These are phyloP conservation scores for Sylvia borin DNA, from an alignment of 2,797 vertebrate genomes.

Conservation along the genomic window DNA sequence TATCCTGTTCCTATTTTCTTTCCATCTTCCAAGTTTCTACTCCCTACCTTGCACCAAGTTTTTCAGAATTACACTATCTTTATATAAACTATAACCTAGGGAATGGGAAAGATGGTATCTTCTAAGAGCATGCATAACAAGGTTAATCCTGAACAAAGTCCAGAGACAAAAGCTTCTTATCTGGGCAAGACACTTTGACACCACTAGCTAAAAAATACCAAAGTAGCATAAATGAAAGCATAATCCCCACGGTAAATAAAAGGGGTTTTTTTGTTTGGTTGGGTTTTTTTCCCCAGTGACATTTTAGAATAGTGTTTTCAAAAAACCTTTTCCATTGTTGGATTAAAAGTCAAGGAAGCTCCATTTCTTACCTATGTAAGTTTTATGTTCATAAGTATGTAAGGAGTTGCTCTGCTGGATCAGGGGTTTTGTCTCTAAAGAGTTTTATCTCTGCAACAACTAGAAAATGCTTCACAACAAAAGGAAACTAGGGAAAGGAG, in stretches of 20 bases:
- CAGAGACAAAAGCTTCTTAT: background rate
- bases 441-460: background rate
- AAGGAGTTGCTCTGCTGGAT: background rate
- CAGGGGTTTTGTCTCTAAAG: background rate
- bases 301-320: background rate
- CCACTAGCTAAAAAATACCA: background rate
- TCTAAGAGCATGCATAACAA: no score
- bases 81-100: background rate
- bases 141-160: no score
- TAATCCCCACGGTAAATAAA: background rate
- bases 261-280: background rate
- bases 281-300: background rate
- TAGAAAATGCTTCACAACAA: background rate
- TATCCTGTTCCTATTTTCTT: background rate
- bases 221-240: background rate
- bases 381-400: background rate
- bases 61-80: background rate
- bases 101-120: background rate
- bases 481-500: background rate
- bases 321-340: background rate
- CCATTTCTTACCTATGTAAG: background rate
- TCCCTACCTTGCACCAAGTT: fast-evolving
- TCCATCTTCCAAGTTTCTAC: background rate
- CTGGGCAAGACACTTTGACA: background rate
- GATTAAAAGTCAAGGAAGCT: background rate